Conservation (phyloP, 2,113 vertebrate genomes). For the Erythrocercus mccallii region DNA sequence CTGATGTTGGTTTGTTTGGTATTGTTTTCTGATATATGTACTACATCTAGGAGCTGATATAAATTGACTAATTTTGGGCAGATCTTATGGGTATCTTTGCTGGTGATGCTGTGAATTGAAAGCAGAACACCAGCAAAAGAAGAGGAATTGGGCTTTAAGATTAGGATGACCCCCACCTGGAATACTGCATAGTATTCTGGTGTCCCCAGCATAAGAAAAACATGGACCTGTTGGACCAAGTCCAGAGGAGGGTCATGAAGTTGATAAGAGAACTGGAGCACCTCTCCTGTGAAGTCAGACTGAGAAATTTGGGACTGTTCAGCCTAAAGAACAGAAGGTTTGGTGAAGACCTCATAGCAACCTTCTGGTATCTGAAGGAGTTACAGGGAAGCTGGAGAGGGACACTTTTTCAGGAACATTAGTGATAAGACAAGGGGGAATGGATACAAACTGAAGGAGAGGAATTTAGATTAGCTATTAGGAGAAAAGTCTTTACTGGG, state of each 20-base stretch:
- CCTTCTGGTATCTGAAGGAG: not conserved
- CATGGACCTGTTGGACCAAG: not conserved
- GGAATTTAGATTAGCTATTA: not conserved
- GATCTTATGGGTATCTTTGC: not conserved
- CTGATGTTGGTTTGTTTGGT: not conserved
- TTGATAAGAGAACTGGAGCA: not conserved
- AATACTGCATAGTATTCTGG: not conserved
- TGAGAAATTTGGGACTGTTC: not conserved
- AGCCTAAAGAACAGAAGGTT: too few species aligned
- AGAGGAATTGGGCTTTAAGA: not conserved
- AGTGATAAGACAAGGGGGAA: not conserved
- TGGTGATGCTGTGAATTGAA: not conserved
- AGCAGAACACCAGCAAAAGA: not conserved
- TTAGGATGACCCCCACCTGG: not conserved
- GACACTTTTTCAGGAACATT: not conserved
- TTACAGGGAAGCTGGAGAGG: not conserved
- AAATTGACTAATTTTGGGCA: not conserved
- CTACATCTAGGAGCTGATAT: not conserved
- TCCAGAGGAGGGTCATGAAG: not conserved
- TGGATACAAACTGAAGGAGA: not conserved
- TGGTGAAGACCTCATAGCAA: not conserved
- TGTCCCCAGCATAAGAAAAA: fast-evolving
- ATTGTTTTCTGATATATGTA: not conserved
- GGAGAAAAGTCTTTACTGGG: not conserved
- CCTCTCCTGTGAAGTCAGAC: not conserved